Base-by-base conservation (phyloP, 2,797 vertebrate species). In the Enteromius fasciolatus region DNA sequence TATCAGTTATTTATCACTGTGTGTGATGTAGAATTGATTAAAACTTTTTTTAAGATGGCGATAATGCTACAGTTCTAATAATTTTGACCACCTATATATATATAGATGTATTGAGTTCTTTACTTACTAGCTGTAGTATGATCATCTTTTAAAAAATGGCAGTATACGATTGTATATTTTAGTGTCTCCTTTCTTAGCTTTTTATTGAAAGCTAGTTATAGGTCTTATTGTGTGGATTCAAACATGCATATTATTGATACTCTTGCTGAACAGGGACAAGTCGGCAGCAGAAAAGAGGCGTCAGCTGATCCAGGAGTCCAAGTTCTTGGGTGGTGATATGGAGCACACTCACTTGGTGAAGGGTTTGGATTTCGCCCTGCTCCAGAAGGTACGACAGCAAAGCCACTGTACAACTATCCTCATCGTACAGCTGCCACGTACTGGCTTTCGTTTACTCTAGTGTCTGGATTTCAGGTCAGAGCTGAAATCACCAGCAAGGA, bases 311-410 rank as follows among this genome's bases (percentile, higher is more conserved):
- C 97, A 99, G 92, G 98, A 99, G 93, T 99, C 98, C 61, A 99
- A 99, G 93, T 99, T 99, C 89, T 96, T 99, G 96, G 98, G 98
- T 93, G 98, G 98, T 95, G 98, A 99, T 93, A 99, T 99, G 97
- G 98, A 99, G 91, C 98, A 99, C 86, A 99, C 98, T 95, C 98
- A 99, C 96, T 97, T 99, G 97, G 98, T 99, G 95, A 99, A 99
- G 90, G 98, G 98, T 85, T 91, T 99, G 92, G 98, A 99, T 91
- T 99, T 99, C 0, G 98, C 98, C 0, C 93, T 99, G 84, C 91
- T 99, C 86, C 98, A 99, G 91, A 99, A 99, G 96, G 98, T 97
- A 48, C 90, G 90, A 41, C 46, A 41, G 23, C 23, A 15, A 8
- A 23, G 17, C n/a, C 18, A 44, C 1, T 25, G 14, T 25, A 23